Evolutionary conservation across 2,113 vertebrate species (phyloP), one percentile per base, ranked within the genome.

Genomic region (Todiramphus chloris): DNA sequence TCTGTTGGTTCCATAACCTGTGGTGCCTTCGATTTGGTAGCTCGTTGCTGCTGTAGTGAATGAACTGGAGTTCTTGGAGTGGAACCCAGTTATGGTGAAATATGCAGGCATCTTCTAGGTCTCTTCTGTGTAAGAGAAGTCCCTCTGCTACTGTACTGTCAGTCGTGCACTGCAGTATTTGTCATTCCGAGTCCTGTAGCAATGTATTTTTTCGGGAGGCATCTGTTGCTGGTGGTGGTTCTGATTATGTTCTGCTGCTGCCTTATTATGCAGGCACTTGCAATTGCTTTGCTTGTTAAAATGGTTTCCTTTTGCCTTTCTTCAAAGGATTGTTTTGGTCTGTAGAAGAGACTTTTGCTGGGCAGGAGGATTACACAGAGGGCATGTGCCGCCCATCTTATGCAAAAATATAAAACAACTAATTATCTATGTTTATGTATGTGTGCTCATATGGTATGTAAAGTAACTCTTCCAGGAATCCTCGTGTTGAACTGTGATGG

Each of bases 281-380:
- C 6, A 80, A 85, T 72, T 83, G 30, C 43, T 70, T 92, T 77
- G 35, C 20, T 43, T 84, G 77, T 74, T 87, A 63, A 81, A 77
- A 74, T 75, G 19, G 48, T 84, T 48, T 84, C 79, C n/a, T 59
- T 63, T 67, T 84, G 20, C 74, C 75, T 7, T 75, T 82, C 51
- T 93, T 89, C 59, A 41, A 80, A 90, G n/a, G 50, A 74, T 73
- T 92, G 4, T 89, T 91, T 96, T 79, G 62, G 62, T 66, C 77
- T 68, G 2, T 33, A 55, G 37, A 78, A 9, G 51, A 79, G 43
- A n/a, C 74, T 82, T 90, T 33, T 79, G 15, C 35, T 85, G 53
- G 20, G 41, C 60, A 39, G 70, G 50, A 91, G 51, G 53, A 83
- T 90, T 94, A 79, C 87, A 68, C 30, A 24, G 16, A 53, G 33